Evolutionary conservation across 2,113 vertebrate genomes (phyloP).

Genomic region (Brachyistius frenatus): DNA sequence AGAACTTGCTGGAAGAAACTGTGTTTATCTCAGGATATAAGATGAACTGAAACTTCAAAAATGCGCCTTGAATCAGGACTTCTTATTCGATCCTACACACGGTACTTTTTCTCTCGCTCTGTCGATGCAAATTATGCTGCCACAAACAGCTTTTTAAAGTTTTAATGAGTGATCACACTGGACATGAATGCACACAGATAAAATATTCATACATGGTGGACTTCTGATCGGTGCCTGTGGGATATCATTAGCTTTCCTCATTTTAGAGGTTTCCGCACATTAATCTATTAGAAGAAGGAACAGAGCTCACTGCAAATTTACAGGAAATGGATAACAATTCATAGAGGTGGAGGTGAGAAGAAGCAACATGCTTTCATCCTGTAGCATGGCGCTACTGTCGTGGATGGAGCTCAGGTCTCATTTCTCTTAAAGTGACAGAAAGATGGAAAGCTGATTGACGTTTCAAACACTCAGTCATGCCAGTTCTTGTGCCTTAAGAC

Average conservation of each 20-base stretch:
- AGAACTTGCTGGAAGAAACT: slow-evolving; percentile 33
- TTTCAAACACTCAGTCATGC: neutral
- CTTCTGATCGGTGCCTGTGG: slow-evolving; percentile 71
- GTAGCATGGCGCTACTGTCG: slow-evolving; percentile 3
- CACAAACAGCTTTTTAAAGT: slow-evolving; percentile 75
- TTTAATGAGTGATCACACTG: slow-evolving; percentile 76
- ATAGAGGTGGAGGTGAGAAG: slow-evolving; percentile 43
- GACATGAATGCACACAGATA: slow-evolving; percentile 67
- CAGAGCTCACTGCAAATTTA: slow-evolving; percentile 43
- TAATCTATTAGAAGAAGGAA: slow-evolving; percentile 53
- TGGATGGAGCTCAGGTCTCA: slow-evolving; percentile 26
- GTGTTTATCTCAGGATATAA: slow-evolving; percentile 47
- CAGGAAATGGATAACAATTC: slow-evolving; percentile 51
- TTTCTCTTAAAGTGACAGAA: slow-evolving; percentile 22
- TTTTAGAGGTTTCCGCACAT: slow-evolving; percentile 64
- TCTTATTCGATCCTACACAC: slow-evolving; percentile 17
- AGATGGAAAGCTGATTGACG: slow-evolving; percentile 8
- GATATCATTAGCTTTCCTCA: slow-evolving; percentile 75
- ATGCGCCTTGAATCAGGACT: slow-evolving; percentile 52
- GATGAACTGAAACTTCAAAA: slow-evolving; percentile 51
- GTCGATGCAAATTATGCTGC: slow-evolving; percentile 61
- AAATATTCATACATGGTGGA: slow-evolving; percentile 78
- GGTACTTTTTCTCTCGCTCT: slow-evolving; percentile 1
- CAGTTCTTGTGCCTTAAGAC: neutral
- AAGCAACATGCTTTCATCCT: slow-evolving; percentile 20